Conservation (phyloP, 2,113 vertebrate species). For the Zosterops japonicus region DNA sequence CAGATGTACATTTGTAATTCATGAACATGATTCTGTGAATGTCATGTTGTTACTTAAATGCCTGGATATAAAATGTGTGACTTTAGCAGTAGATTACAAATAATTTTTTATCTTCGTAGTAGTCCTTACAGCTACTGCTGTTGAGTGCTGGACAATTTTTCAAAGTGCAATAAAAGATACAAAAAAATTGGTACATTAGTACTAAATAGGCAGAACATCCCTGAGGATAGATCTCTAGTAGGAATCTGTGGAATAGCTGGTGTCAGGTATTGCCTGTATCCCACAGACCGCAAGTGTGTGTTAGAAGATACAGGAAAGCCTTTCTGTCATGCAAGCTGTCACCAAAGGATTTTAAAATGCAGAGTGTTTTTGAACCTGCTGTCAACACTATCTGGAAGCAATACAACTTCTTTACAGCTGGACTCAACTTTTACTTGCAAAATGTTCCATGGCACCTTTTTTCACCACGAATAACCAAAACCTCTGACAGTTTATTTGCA, state of each 20-base stretch:
- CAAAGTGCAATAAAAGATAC: neutral
- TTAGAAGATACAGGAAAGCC: neutral
- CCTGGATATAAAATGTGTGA: neutral
- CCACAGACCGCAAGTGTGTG: neutral
- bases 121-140: neutral
- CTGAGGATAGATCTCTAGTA: neutral
- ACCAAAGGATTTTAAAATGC: neutral
- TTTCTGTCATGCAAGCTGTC: neutral
- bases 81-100: neutral
- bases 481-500: neutral
- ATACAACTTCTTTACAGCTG: neutral
- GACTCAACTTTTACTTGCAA: neutral
- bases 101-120: neutral
- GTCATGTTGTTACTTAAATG: neutral
- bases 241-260: neutral
- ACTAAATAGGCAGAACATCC: neutral
- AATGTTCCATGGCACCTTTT: neutral
- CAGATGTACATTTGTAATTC: neutral
- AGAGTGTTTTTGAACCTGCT: neutral
- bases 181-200: neutral
- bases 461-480: neutral
- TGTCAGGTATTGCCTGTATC: neutral
- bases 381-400: neutral
- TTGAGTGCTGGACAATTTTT: neutral
- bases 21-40: neutral